Conservation (phyloP, 1,140 invertebrate species). For the Nylanderia fulva region DNA sequence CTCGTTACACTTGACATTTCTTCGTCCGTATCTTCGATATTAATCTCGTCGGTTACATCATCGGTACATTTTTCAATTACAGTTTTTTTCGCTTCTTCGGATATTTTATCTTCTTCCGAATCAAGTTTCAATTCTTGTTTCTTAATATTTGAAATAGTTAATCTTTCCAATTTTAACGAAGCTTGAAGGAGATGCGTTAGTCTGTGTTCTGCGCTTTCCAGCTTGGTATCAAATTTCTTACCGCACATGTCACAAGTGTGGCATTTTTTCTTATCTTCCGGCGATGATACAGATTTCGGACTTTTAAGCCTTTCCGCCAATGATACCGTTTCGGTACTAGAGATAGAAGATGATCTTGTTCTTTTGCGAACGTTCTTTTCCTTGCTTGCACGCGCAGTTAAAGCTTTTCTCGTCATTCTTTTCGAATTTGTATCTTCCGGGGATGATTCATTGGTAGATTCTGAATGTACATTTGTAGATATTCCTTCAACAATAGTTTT, state of each 20-base stretch:
- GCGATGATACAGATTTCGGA: not conserved
- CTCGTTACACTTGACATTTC: not conserved
- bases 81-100: not conserved
- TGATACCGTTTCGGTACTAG: constrained; percentile 31
- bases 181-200: constrained; percentile 79
- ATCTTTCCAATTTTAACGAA: constrained; percentile 75
- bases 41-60: constrained; percentile 43
- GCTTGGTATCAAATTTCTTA: constrained; percentile 76
- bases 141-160: constrained; percentile 12
- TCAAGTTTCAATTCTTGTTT: not conserved
- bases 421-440: not conserved
- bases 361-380: not conserved
- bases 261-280: constrained; percentile 37
- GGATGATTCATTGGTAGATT: constrained; percentile 12
- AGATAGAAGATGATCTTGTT: constrained; percentile 51
- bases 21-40: constrained; percentile 47
- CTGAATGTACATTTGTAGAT: too few species aligned
- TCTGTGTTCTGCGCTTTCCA: constrained; percentile 75
- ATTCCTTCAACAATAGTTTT: not conserved
- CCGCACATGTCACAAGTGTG: constrained; percentile 76
- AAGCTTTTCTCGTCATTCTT: not conserved
- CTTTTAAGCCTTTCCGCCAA: constrained; percentile 6
- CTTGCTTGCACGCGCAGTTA: not conserved
- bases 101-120: constrained; percentile 7
- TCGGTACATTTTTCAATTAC: not conserved